phyloP scores from a whole-genome alignment of 1,140 invertebrate species.

The Eriocheir sinensis region DNA sequence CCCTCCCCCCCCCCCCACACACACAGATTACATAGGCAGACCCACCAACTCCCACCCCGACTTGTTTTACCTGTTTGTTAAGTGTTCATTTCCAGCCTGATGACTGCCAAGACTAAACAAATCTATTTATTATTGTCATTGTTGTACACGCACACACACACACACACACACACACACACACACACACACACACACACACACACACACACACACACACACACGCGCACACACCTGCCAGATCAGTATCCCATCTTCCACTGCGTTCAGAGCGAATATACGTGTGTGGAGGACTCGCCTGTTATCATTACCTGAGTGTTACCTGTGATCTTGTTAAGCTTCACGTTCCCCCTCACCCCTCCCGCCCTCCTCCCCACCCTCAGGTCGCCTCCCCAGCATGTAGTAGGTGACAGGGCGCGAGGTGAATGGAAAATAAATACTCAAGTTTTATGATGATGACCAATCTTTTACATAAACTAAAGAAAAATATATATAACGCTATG shows the following conservation, averaged over 20 bases:
- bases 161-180: constrained; percentile 22
- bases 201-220: constrained; percentile 14
- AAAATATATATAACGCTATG: constrained; percentile 1
- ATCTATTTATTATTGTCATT: too few relatives aligned
- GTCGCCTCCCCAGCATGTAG: neutral
- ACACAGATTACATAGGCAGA: too few relatives aligned
- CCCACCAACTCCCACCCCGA: too few relatives aligned
- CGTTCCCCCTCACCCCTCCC: neutral
- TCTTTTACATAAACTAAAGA: neutral
- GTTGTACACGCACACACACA: neutral
- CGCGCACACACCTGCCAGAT: neutral
- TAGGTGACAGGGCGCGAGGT: too few relatives aligned
- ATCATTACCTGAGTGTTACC: neutral
- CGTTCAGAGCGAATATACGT: neutral
- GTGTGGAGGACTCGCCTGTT: neutral
- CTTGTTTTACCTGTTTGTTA: too few relatives aligned
- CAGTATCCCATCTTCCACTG: neutral
- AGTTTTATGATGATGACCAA: constrained; percentile 16
- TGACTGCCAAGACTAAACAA: too few relatives aligned
- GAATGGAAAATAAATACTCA: neutral
- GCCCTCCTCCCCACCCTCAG: neutral
- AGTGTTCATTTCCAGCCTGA: too few relatives aligned
- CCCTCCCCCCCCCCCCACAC: too few relatives aligned
- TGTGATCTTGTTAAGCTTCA: neutral
- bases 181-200: constrained; percentile 22